phyloP scores from a whole-genome alignment of 2,797 vertebrate species.

The Alosa sapidissima region DNA sequence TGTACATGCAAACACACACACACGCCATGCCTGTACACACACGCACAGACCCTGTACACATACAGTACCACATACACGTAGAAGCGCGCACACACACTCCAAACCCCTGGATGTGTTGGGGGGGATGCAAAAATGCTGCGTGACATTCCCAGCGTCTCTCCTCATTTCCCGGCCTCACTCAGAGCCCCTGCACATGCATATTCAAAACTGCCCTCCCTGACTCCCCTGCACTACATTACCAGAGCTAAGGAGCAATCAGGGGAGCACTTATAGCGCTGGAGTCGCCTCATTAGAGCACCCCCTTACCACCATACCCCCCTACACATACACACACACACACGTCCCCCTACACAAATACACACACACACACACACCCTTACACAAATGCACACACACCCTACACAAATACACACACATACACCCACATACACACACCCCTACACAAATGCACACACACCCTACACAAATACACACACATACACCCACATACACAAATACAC shows the following conservation, averaged over 20 bases:
- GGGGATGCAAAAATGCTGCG: neutral
- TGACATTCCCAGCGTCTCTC: slow-evolving; percentile 16
- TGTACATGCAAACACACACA: slow-evolving; percentile 21
- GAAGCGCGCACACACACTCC: neutral
- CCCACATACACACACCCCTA: neutral
- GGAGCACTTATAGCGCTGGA: slow-evolving; percentile 30
- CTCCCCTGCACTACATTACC: slow-evolving; percentile 22
- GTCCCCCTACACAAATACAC: neutral
- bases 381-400: too few relatives aligned
- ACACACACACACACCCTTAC: neutral
- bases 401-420: too few relatives aligned
- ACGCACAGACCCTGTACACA: neutral
- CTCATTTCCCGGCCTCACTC: neutral
- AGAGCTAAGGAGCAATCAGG: slow-evolving; percentile 21
- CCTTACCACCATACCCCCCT: neutral
- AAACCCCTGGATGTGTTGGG: neutral
- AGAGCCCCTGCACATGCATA: slow-evolving; percentile 33
- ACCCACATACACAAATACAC: too few relatives aligned
- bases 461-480: too few relatives aligned
- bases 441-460: too few relatives aligned
- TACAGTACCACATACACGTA: neutral
- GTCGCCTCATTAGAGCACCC: slow-evolving; percentile 7
- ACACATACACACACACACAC: neutral
- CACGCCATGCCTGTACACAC: slow-evolving; percentile 20
- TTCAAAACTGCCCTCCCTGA: slow-evolving; percentile 13